Evolutionary conservation across 2,113 vertebrate species (phyloP).

Genomic region (Azemiops feae): DNA sequence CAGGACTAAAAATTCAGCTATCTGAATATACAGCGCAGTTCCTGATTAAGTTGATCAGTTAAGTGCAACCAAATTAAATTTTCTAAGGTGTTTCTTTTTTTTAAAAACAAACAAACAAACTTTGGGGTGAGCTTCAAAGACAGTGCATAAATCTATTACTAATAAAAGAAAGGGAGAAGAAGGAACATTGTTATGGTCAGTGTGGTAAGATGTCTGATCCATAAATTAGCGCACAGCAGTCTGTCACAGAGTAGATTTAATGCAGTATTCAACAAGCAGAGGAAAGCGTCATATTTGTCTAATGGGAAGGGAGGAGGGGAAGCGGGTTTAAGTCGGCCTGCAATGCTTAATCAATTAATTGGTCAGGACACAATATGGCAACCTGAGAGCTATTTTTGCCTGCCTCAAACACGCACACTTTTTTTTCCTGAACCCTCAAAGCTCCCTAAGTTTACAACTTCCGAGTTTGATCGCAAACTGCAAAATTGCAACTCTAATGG

Average conservation of each 20-base stretch:
- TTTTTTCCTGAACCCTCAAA: not conserved
- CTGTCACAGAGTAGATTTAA: not conserved
- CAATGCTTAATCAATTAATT: not conserved
- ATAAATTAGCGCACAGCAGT: not conserved
- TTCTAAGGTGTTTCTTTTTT: not conserved
- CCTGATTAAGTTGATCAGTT: not conserved
- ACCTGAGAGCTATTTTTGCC: not conserved
- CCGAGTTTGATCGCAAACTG: not conserved
- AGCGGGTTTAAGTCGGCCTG: not conserved
- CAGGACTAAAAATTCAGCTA: not conserved
- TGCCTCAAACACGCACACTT: not conserved
- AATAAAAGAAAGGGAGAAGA: not conserved
- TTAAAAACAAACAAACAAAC: not conserved
- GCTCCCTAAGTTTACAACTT: not conserved
- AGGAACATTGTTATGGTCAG: not conserved
- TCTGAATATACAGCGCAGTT: not conserved
- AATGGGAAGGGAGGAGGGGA: not conserved
- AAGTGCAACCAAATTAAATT: not conserved
- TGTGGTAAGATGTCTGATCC: not conserved
- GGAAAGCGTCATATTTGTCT: not conserved
- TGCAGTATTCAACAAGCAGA: not conserved
- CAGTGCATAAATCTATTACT: not conserved
- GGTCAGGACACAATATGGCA: not conserved
- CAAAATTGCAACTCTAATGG: not conserved
- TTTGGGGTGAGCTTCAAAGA: not conserved